Conservation (phyloP, 2,888 invertebrate species). For the Eremobia ochroleuca region DNA sequence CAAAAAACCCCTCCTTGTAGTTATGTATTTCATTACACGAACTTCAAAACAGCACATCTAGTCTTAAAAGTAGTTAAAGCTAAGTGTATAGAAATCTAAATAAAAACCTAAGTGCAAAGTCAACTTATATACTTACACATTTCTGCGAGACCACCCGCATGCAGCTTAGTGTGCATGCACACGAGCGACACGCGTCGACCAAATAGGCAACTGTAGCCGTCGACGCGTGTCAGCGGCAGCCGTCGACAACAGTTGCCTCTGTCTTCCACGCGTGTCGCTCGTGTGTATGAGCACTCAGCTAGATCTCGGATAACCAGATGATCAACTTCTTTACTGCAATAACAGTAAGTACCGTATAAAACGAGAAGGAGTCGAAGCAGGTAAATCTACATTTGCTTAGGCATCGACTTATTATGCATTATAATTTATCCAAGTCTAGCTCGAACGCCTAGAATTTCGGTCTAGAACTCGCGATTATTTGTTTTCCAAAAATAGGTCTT, state of each 20-base stretch:
- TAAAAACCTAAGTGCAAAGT: conserved; percentile 13
- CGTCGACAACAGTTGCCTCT: no score
- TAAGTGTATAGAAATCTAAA: not conserved
- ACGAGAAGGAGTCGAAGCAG: not conserved
- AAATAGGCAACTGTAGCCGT: no score
- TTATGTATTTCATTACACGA: not conserved
- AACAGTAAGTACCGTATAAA: conserved; percentile 17
- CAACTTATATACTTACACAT: not conserved
- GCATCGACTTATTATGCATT: not conserved
- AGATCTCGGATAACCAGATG: conserved; percentile 16
- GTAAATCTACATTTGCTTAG: conserved; percentile 9
- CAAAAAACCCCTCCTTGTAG: not conserved
- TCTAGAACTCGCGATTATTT: conserved; percentile 9
- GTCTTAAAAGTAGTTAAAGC: not conserved
- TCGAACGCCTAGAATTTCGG: not conserved
- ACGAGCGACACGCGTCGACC: no score
- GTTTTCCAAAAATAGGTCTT: not conserved
- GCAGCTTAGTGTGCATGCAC: not conserved
- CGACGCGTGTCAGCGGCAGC: no score
- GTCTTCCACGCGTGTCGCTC: no score
- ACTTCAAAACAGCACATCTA: not conserved
- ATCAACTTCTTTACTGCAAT: not conserved
- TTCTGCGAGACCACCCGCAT: not conserved
- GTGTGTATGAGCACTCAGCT: not conserved
- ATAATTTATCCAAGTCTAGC: conserved; percentile 15